Percentiles rank a stretch among this genome's conserved stretches.
Conservation (phyloP, 2,113 vertebrate genomes). For the Notarius lentiginosus region DNA sequence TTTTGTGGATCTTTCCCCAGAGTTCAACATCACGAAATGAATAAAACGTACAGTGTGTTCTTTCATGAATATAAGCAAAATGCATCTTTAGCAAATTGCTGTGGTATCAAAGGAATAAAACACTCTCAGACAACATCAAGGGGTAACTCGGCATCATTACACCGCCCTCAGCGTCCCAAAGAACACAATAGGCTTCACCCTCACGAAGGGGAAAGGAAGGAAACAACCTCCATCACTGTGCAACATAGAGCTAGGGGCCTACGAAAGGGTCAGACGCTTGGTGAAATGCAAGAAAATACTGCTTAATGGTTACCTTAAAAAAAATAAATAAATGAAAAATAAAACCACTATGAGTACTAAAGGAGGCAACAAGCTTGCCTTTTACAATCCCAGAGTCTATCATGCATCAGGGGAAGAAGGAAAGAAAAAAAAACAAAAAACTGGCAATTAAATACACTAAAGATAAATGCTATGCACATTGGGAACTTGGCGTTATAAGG, state of each 20-base stretch:
- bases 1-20: not conserved
- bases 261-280: not conserved
- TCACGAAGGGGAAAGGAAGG: constrained; percentile 7
- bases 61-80: too few species aligned
- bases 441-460: not conserved
- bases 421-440: too few species aligned
- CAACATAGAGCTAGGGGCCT: not conserved
- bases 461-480: too few species aligned
- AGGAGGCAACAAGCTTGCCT: not conserved
- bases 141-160: not conserved
- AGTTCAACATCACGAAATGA: not conserved
- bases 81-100: not conserved
- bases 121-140: not conserved
- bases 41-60: not conserved
- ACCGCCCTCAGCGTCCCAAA: not conserved
- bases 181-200: constrained; percentile 9
- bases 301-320: not conserved
- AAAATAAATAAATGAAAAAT: not conserved
- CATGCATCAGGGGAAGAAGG: not conserved
- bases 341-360: not conserved
- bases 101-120: not conserved
- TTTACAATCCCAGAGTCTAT: not conserved
- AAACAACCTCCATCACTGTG: not conserved
- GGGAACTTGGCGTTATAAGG: too few species aligned
- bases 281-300: not conserved